Evolutionary conservation across 2,797 vertebrate genomes (phyloP).

Genomic region (Carduelis carduelis): DNA sequence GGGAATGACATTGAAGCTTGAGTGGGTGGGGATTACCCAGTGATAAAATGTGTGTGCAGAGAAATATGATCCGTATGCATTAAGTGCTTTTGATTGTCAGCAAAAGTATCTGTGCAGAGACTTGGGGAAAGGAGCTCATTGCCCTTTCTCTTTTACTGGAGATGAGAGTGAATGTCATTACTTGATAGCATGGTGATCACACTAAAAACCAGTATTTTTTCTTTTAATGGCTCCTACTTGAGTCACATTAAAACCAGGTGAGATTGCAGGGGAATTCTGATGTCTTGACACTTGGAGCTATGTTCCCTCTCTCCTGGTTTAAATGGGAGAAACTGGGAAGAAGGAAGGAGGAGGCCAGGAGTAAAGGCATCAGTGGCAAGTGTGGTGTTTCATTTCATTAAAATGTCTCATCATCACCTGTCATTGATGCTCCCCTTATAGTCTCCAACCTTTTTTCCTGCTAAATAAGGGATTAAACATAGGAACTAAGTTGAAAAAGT

Average conservation of each 20-base stretch:
- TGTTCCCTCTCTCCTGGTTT: neutral
- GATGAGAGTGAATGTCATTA: neutral
- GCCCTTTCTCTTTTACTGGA: neutral
- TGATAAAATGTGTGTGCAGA: neutral
- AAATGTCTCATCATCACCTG: neutral
- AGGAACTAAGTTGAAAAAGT: neutral
- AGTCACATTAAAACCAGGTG: neutral
- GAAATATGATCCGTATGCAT: neutral
- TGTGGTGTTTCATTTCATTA: neutral
- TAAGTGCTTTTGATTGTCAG: slow-evolving; percentile 39
- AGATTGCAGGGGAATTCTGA: neutral
- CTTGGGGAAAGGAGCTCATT: neutral
- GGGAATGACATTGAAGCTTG: neutral
- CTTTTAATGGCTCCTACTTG: neutral
- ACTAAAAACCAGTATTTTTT: neutral
- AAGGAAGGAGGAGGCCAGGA: neutral
- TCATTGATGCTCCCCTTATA: neutral
- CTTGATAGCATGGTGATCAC: neutral
- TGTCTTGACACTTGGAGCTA: neutral
- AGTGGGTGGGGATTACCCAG: neutral
- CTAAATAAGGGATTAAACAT: neutral
- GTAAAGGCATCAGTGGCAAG: neutral
- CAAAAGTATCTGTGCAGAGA: neutral
- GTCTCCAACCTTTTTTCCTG: neutral
- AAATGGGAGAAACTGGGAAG: neutral